Evolutionary conservation across 2,888 invertebrate genomes (phyloP).

Genomic region (Polylopha cassiicola): DNA sequence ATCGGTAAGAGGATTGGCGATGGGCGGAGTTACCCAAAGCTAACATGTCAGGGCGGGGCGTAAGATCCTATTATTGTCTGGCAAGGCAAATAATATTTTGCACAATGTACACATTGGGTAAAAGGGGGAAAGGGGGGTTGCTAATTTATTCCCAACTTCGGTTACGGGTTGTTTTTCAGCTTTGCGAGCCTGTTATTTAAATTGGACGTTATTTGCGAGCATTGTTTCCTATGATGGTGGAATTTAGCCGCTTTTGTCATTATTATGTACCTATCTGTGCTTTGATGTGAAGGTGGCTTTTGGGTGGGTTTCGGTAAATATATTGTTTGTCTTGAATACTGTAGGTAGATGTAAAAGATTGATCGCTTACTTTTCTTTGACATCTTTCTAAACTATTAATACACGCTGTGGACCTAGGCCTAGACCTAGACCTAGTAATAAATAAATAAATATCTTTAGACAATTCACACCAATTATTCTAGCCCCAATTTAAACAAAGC

Average conservation of each 20-base stretch:
- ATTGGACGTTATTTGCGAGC: conserved; percentile 70
- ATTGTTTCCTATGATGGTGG: conserved; percentile 69
- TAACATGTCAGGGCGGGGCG: conserved; percentile 77
- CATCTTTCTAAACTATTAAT: too few relatives aligned
- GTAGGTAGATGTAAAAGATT: too few relatives aligned
- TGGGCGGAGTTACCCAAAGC: conserved; percentile 69
- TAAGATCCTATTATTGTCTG: conserved; percentile 77
- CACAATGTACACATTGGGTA: conserved; percentile 82
- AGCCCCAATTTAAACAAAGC: too few relatives aligned
- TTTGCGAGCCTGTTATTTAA: conserved; percentile 76
- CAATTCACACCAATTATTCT: too few relatives aligned
- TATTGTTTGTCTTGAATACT: too few relatives aligned
- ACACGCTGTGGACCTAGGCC: too few relatives aligned
- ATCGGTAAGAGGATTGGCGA: conserved; percentile 37
- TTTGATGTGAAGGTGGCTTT: too few relatives aligned
- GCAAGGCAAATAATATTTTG: conserved; percentile 85
- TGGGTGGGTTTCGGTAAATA: too few relatives aligned
- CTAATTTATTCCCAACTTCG: conserved; percentile 78
- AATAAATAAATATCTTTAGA: too few relatives aligned
- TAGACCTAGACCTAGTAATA: too few relatives aligned
- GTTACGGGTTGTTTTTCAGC: conserved; percentile 77
- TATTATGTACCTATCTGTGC: too few relatives aligned
- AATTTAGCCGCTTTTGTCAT: conserved; percentile 51
- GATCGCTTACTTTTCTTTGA: too few relatives aligned
- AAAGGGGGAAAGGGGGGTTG: conserved; percentile 59